Base-by-base conservation (phyloP, 2,888 invertebrate species). In the Amphipoea lucens region DNA sequence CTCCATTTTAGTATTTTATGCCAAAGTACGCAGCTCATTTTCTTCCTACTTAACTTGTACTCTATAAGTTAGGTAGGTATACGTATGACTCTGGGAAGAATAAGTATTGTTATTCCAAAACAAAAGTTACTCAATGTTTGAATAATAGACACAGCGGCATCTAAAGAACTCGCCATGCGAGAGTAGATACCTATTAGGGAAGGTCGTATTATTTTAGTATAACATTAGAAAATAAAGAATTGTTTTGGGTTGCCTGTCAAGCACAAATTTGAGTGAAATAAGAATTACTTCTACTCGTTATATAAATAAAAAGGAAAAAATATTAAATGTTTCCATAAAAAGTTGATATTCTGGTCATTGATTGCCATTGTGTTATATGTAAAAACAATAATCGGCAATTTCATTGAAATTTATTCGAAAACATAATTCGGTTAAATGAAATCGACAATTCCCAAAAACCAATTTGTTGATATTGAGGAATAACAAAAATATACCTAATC, bases 121-220 rank as follows among this genome's bases (percentile, higher is more conserved):
- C 45, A 70, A 79, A 79, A 79, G 29, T 36, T 73, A 65, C 29
- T 73, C 45, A 40, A 72, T 72, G 45, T 40, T 84, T 73, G 65
- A 82, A 73, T 73, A 84, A 73, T 57, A 78, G 66, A 65, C 76
- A 65, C n/a, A 42, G 14, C 42, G 42, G 48, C 36, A 42, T 57
- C 42, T 82, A 57, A 65, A 69, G 75, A 51, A 69, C 57, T 82
- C 69, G 20, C 51, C 67, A 83, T 68, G 54, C 42, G 40, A 72
- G 60, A 57, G 20, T 83, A 29, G 1, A n/a, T n/a, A n/a, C n/a
- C 29, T 29, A 63, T 65, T 84, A 73, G 60, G 20, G 51, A 79
- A 60, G 62, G 68, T 51, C 84, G 63, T 82, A 60, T 79, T 79
- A 79, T 84, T 82, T 82, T 82, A 73, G 79, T 82, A 73, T 29